phyloP scores from a whole-genome alignment of 2,888 invertebrate species.

The Corbicula japonica region DNA sequence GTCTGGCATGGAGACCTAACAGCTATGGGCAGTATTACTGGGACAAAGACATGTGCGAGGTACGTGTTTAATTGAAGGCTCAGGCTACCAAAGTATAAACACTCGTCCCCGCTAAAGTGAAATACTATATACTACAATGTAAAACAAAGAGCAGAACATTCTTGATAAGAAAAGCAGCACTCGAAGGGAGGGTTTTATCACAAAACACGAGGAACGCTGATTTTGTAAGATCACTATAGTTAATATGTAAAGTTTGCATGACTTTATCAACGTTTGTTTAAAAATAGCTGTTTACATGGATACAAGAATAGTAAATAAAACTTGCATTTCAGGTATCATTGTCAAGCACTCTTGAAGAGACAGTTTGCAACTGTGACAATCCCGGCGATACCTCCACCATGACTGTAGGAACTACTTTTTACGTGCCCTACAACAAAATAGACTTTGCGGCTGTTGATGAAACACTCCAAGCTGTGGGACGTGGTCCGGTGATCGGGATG shows the following conservation, averaged over 20 bases:
- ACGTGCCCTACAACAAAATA: slow-evolving; percentile 84
- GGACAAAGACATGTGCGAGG: slow-evolving; percentile 58
- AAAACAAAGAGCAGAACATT: too few relatives aligned
- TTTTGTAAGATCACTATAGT: too few relatives aligned
- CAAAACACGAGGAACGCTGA: too few relatives aligned
- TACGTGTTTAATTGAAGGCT: slow-evolving; percentile 18
- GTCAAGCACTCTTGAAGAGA: slow-evolving; percentile 60
- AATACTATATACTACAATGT: too few relatives aligned
- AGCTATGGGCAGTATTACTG: slow-evolving; percentile 31
- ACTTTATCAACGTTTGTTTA: too few relatives aligned
- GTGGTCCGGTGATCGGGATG: slow-evolving; percentile 53
- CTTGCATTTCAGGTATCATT: slow-evolving; percentile 60
- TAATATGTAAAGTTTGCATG: too few relatives aligned
- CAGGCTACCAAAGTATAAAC: too few relatives aligned
- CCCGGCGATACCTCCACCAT: slow-evolving; percentile 20
- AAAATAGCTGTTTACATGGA: too few relatives aligned
- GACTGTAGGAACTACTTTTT: slow-evolving; percentile 78
- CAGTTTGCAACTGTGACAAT: slow-evolving; percentile 64
- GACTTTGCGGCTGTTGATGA: slow-evolving; percentile 82
- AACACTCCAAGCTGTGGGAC: slow-evolving; percentile 11
- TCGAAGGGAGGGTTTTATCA: too few relatives aligned
- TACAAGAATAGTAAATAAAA: too few relatives aligned
- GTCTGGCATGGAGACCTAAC: slow-evolving; percentile 51
- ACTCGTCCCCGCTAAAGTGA: too few relatives aligned
- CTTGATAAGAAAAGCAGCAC: too few relatives aligned